Percentiles rank a stretch among this genome's conserved stretches.
Conservation (phyloP, 2,888 invertebrate genomes). For the Synergus laeviventris region DNA sequence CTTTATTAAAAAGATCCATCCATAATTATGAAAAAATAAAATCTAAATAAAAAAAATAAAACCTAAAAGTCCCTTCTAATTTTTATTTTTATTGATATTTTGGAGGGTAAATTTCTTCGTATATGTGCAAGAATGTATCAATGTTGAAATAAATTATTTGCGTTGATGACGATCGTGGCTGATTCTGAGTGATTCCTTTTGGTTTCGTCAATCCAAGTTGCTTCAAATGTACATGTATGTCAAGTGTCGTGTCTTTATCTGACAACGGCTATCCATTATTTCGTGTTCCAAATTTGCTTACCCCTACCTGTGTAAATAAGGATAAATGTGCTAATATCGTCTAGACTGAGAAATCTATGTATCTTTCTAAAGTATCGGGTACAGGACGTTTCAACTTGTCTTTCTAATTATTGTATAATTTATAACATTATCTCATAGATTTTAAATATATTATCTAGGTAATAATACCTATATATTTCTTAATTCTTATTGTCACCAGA, state of each 20-base stretch:
- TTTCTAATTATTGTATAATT: slow-evolving; percentile 41
- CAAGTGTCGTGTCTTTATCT: slow-evolving; percentile 1
- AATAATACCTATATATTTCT: background rate
- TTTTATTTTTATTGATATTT: background rate
- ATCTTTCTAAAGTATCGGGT: slow-evolving; percentile 25
- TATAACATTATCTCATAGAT: slow-evolving; percentile 2
- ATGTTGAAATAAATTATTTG: slow-evolving; percentile 28
- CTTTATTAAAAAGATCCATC: background rate
- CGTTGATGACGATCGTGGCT: slow-evolving; percentile 27
- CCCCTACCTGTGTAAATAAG: slow-evolving; percentile 31
- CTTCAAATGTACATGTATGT: slow-evolving; percentile 36
- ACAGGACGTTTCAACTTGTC: slow-evolving; percentile 38
- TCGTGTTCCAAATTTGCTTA: slow-evolving; percentile 31
- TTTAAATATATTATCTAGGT: slow-evolving; percentile 34
- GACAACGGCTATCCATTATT: slow-evolving; percentile 15
- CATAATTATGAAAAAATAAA: background rate
- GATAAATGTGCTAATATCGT: slow-evolving; percentile 39
- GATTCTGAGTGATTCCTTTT: slow-evolving; percentile 7
- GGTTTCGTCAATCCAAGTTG: slow-evolving; percentile 19
- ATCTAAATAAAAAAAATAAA: background rate
- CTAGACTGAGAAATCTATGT: slow-evolving; percentile 29
- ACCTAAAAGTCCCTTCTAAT: background rate
- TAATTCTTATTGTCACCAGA: background rate
- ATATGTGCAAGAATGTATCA: slow-evolving; percentile 7
- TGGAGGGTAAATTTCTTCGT: background rate